phyloP scores from a whole-genome alignment of 2,888 invertebrate species.

The Leucoma salicis region DNA sequence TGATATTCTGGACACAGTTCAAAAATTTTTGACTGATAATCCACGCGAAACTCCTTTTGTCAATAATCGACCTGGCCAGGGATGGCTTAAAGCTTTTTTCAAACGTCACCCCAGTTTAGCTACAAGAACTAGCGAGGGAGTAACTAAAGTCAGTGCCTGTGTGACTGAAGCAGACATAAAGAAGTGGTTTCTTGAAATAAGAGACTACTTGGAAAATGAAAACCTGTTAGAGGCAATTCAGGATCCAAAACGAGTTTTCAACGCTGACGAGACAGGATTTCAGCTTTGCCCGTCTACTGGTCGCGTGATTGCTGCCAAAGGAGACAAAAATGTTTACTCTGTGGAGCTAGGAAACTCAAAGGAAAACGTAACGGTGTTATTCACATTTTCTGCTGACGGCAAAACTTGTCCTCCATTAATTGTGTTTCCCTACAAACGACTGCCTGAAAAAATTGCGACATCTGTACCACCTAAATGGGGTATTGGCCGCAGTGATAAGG shows the following conservation, averaged over 20 bases:
- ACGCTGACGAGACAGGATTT: conserved; percentile 41
- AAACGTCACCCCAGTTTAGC: neutral
- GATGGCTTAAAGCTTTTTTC: neutral
- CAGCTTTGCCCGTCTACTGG: conserved; percentile 32
- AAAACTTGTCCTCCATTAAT: too few species aligned
- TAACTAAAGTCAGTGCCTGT: neutral
- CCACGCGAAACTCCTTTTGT: too few species aligned
- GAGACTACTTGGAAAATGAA: neutral
- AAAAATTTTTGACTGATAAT: too few species aligned
- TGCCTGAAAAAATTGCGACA: too few species aligned
- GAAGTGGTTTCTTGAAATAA: neutral
- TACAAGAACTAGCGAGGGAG: neutral
- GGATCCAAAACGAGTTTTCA: conserved; percentile 34
- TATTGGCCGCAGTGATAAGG: too few species aligned
- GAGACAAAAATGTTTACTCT: conserved; percentile 44
- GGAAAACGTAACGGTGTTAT: conserved; percentile 49
- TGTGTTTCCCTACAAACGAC: too few species aligned
- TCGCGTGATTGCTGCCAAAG: conserved; percentile 18
- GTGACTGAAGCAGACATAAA: neutral
- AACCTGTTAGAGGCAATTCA: conserved; percentile 3
- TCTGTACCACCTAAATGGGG: too few species aligned
- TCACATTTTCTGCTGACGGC: too few species aligned
- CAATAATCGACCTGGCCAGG: too few species aligned
- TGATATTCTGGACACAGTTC: too few species aligned
- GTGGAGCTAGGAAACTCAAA: conserved; percentile 42